These are phyloP conservation scores for Papilio aristodemus DNA, from an alignment of 1,140 invertebrate species.

Conservation along the genomic window DNA sequence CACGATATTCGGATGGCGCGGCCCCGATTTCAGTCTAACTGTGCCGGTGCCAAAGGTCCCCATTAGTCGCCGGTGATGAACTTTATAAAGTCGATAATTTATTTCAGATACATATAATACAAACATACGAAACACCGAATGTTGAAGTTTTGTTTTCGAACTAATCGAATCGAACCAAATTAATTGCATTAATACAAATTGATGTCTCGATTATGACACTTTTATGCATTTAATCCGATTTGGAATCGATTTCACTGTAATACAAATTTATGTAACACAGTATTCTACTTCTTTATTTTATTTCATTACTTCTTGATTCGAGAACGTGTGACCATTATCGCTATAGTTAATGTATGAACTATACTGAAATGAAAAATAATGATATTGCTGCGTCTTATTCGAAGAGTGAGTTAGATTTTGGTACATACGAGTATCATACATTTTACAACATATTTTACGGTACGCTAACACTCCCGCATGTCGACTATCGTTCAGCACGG, in stretches of 20 bases:
- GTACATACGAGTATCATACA: background rate
- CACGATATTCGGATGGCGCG: slow-evolving; percentile 42
- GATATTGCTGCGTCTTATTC: too few relatives aligned
- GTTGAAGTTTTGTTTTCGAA: slow-evolving; percentile 7
- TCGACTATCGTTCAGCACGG: background rate
- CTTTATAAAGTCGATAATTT: slow-evolving; percentile 36
- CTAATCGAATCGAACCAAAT: background rate
- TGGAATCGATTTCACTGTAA: background rate
- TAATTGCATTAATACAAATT: slow-evolving; percentile 3
- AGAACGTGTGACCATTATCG: background rate
- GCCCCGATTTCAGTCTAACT: slow-evolving; percentile 40
- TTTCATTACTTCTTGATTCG: background rate
- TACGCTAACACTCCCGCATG: background rate
- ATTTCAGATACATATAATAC: background rate
- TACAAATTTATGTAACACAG: slow-evolving; percentile 8
- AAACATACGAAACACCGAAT: background rate
- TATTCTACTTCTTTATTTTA: background rate
- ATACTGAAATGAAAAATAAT: too few relatives aligned
- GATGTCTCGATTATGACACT: slow-evolving; percentile 3
- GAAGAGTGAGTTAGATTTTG: too few relatives aligned
- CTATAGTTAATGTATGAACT: background rate
- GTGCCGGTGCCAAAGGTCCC: slow-evolving; percentile 45
- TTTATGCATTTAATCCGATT: slow-evolving; percentile 18
- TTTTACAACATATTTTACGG: background rate
- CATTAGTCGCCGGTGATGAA: slow-evolving; percentile 41